Conservation (phyloP, 2,888 invertebrate species). For the Drosophila pseudotakahashii region DNA sequence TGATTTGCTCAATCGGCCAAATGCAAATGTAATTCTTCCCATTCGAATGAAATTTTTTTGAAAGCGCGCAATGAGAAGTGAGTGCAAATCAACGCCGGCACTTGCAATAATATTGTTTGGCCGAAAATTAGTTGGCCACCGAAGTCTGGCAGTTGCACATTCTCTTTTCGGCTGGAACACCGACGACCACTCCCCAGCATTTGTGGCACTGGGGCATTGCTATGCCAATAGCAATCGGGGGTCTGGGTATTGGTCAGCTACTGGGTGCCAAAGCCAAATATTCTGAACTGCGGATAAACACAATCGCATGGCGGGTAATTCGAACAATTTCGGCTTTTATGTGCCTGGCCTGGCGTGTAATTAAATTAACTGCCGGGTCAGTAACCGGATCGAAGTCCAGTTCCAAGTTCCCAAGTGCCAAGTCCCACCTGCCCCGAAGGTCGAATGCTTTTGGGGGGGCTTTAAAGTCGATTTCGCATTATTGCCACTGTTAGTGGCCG, state of each 20-base stretch:
- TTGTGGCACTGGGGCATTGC: constrained; percentile 44
- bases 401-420: neutral
- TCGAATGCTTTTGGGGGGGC: constrained; percentile 34
- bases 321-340: constrained; percentile 51
- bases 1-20: constrained; percentile 57
- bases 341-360: constrained; percentile 27
- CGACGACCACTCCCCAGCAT: constrained; percentile 58
- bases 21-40: constrained; percentile 65
- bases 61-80: constrained; percentile 44
- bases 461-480: constrained; percentile 31
- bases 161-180: constrained; percentile 69
- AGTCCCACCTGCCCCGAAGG: constrained; percentile 58
- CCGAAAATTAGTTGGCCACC: constrained; percentile 55
- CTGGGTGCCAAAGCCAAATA: constrained; percentile 53
- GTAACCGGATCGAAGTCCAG: constrained; percentile 14
- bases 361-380: constrained; percentile 55
- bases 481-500: constrained; percentile 10
- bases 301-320: constrained; percentile 58
- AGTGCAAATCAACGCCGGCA: constrained; percentile 57
- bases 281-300: constrained; percentile 42
- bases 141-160: constrained; percentile 58
- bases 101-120: constrained; percentile 71
- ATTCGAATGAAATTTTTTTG: constrained; percentile 49
- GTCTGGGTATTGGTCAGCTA: constrained; percentile 24
- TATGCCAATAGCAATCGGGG: neutral